These are phyloP conservation scores for Netelia fuscicornis DNA, from an alignment of 2,888 invertebrate genomes.

Conservation along the genomic window DNA sequence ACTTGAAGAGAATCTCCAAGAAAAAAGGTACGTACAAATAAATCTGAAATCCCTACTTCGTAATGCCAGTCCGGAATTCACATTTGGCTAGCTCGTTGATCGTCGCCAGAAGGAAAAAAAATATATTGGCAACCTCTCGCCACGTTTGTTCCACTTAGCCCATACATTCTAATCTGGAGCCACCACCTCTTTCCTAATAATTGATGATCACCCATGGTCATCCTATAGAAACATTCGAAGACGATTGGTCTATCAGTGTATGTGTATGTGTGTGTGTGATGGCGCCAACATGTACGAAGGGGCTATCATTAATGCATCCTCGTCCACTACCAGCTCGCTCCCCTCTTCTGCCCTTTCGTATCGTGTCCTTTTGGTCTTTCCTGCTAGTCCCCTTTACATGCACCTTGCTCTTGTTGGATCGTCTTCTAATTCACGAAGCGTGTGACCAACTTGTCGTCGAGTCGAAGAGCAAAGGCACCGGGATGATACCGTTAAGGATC, in stretches of 20 bases:
- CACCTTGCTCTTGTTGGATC: conserved; percentile 16
- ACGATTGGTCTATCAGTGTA: background rate
- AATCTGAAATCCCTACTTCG: background rate
- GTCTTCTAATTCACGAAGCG: conserved; percentile 64
- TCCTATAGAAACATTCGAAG: background rate
- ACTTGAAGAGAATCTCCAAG: background rate
- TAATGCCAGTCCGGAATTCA: background rate
- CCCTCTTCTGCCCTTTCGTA: background rate
- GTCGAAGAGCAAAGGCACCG: conserved; percentile 41
- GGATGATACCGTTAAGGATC: conserved; percentile 79
- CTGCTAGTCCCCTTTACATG: background rate
- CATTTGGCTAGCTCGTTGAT: background rate
- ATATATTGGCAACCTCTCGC: background rate
- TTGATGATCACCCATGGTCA: background rate
- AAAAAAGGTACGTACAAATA: background rate
- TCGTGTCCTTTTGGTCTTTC: background rate
- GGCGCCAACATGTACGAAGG: background rate
- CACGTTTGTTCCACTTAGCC: background rate
- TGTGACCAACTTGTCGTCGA: conserved; percentile 68
- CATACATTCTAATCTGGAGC: background rate
- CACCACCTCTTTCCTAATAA: background rate
- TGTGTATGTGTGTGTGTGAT: background rate
- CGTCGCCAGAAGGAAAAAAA: background rate
- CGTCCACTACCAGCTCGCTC: conserved; percentile 21
- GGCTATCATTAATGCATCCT: conserved; percentile 21